A percentile compares a stretch with the other conserved stretches of the same genome.
Evolutionary conservation across 2,797 vertebrate genomes (phyloP).

Genomic region (Tenualosa ilisha): DNA sequence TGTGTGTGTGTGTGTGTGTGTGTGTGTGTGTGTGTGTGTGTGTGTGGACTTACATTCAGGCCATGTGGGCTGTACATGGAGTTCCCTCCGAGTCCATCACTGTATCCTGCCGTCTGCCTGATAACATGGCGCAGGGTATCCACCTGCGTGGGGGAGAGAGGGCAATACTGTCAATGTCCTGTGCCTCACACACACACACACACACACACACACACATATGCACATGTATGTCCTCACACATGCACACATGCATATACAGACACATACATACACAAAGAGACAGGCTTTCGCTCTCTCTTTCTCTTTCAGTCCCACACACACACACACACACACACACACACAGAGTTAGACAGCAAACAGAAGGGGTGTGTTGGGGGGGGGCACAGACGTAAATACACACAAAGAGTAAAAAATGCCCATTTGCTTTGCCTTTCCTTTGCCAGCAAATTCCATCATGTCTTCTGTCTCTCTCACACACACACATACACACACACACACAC

Average conservation of each 20-base stretch:
- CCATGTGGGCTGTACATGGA: conserved; percentile 97
- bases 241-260: not conserved
- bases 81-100: conserved; percentile 92
- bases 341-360: no score
- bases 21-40: not conserved
- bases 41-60: conserved; percentile 89
- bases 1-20: conserved; percentile 7
- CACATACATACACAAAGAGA: not conserved
- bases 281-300: no score
- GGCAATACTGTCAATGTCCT: conserved; percentile 63
- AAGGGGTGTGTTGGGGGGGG: no score
- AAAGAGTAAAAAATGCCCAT: not conserved
- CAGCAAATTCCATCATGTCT: no score
- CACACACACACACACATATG: conserved; percentile 51
- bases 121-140: conserved; percentile 99
- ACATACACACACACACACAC: no score
- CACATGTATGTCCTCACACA: conserved; percentile 51
- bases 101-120: conserved; percentile 99
- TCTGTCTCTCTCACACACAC: not conserved
- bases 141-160: conserved; percentile 84
- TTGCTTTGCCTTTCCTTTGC: no score
- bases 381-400: no score
- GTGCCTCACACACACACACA: conserved; percentile 37
- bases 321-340: conserved; percentile 28
- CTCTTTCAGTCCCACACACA: no score